Evolutionary conservation across 1,140 invertebrate genomes (phyloP).

Genomic region (Zaprionus kolodkinae): DNA sequence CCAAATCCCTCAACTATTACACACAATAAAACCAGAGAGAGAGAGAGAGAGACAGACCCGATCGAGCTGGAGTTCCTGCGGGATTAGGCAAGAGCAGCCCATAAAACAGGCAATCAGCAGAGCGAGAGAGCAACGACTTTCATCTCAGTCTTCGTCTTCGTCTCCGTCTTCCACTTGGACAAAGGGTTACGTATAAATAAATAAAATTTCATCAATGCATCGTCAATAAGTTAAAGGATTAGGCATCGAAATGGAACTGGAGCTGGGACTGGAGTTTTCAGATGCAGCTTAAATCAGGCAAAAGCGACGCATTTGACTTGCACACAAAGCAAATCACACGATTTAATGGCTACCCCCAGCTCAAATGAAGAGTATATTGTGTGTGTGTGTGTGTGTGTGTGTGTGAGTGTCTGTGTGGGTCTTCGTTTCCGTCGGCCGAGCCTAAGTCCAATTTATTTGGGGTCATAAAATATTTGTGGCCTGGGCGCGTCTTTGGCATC

Average conservation of each 20-base stretch:
- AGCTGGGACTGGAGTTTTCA: constrained; percentile 18
- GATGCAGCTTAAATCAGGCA: constrained; percentile 64
- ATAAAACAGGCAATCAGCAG: constrained; percentile 51
- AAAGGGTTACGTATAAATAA: constrained; percentile 79
- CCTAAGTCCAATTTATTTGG: constrained; percentile 76
- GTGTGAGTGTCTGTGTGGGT: background rate
- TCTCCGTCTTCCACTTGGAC: constrained; percentile 6
- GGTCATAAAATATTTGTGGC: constrained; percentile 74
- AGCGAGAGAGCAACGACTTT: background rate
- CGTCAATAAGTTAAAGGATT: constrained; percentile 81
- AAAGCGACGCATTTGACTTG: constrained; percentile 64
- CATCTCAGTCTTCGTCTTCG: constrained; percentile 1
- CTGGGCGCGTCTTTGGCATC: constrained; percentile 20
- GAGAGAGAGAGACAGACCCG: constrained; percentile 11
- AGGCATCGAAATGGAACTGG: constrained; percentile 42
- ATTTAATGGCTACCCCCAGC: constrained; percentile 70
- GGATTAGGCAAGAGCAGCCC: constrained; percentile 66
- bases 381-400: no score
- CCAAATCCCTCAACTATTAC: constrained; percentile 73
- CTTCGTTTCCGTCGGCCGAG: constrained; percentile 66
- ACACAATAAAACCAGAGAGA: constrained; percentile 55
- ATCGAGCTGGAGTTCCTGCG: constrained; percentile 52
- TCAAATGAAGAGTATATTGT: background rate
- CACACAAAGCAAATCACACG: constrained; percentile 79
- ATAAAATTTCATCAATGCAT: constrained; percentile 79